Conservation (phyloP, 2,888 invertebrate species). For the Aquatica leii region DNA sequence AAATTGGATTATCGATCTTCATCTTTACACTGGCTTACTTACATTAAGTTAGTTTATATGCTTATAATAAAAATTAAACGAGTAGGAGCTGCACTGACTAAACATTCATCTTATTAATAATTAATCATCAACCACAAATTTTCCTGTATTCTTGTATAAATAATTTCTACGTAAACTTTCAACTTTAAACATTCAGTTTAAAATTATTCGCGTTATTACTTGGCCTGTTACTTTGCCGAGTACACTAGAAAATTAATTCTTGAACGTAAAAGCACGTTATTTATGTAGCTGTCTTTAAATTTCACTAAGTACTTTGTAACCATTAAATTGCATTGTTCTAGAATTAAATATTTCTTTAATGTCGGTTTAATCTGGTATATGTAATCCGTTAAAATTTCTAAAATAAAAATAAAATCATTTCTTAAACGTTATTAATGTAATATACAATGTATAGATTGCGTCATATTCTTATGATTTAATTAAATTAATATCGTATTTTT, state of each 20-base stretch:
- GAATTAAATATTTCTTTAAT: too few relatives aligned
- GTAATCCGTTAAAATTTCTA: too few relatives aligned
- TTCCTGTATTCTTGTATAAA: conserved; percentile 21
- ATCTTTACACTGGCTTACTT: conserved; percentile 26
- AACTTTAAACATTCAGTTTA: conserved; percentile 3
- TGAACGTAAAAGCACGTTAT: not conserved
- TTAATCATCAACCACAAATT: conserved; percentile 20
- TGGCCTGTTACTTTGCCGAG: not conserved
- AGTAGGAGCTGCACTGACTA: conserved; percentile 8
- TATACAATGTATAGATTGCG: too few relatives aligned
- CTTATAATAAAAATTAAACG: conserved; percentile 23
- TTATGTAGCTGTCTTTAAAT: not conserved
- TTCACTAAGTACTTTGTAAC: too few relatives aligned
- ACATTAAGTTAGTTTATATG: conserved; percentile 21
- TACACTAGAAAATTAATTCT: conserved; percentile 3
- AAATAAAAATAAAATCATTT: too few relatives aligned
- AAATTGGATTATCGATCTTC: conserved; percentile 33
- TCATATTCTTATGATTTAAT: too few relatives aligned
- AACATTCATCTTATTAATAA: conserved; percentile 26
- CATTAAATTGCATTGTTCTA: too few relatives aligned
- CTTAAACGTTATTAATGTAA: too few relatives aligned
- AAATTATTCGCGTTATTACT: conserved; percentile 1
- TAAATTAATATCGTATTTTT: too few relatives aligned
- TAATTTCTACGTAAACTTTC: conserved; percentile 5
- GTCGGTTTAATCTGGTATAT: too few relatives aligned